Base-by-base conservation (phyloP, 2,888 invertebrate genomes). In the Erynnis tages region DNA sequence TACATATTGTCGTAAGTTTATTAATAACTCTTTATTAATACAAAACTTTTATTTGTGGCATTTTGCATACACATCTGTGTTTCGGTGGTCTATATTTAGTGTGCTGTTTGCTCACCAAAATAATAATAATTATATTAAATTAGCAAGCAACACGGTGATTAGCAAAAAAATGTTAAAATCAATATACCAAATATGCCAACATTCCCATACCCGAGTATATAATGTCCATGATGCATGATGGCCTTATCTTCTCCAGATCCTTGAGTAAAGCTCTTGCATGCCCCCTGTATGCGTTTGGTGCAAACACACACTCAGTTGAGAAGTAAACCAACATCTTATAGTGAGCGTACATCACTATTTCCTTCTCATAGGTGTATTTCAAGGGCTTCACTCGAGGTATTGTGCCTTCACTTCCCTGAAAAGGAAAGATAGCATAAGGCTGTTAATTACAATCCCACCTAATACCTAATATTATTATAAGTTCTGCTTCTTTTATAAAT, bases 271-370 rank as follows among this genome's bases (percentile, higher is more conserved):
- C 93, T 65, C 98, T 87, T 0, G 97, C 97, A 79, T 98, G 94
- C 0, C 98, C 98, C 69, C 98, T 92, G 78, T 98, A 98, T 0
- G 99, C 98, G 88, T 99, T 98, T 0, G 99, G 99, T 1, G 99
- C 97, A 89, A 98, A 99, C 40, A 98, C 94, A 86, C 99, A 99
- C 82, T 99, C 99, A 0, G 99, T 99, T 1, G 98, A 98, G 83
- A 99, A 99, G 78, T 99, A 99, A 5, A 98, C 94, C 19, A 99
- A 86, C 71, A 96, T 96, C 76, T 97, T 97, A 77, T 96, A 98
- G 76, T 99, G 97, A 0, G 99, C 99, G 86, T 99, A 98, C 97
- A 98, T 97, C 0, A 99, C 99, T 72, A 99, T 99, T 90, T 99
- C 99, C 73, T 99, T 99, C 79, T 99, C 99, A 78, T 98, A 99